Conservation (phyloP, 2,797 vertebrate species). For the Poecilia wingei region DNA sequence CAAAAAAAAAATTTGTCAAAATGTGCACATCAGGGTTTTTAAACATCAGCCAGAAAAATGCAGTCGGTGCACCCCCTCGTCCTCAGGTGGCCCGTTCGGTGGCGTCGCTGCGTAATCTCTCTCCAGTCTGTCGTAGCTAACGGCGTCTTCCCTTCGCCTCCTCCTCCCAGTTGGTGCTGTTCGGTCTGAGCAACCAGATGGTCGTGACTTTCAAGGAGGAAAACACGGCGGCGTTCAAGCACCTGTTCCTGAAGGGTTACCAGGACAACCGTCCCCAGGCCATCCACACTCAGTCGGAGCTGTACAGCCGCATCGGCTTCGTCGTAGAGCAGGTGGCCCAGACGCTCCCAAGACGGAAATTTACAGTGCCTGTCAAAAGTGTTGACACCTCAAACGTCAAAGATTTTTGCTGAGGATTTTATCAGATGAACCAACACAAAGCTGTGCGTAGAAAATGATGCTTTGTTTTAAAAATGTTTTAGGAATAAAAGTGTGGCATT, state of each 20-base stretch:
- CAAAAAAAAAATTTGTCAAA: background rate
- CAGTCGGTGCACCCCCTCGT: background rate
- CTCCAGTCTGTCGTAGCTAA: background rate
- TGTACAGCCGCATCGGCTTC: constrained; percentile 80
- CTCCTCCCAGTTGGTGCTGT: constrained; percentile 86
- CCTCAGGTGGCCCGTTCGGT: background rate
- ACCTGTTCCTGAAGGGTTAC: constrained; percentile 91
- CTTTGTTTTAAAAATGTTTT: background rate
- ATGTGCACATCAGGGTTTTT: too few relatives aligned
- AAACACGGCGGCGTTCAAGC: constrained; percentile 89
- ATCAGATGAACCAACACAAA: background rate
- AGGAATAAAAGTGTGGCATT: background rate
- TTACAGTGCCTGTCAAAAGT: background rate
- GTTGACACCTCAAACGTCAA: background rate
- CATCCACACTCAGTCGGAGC: constrained; percentile 83
- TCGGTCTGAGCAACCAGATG: constrained; percentile 96
- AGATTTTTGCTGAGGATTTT: background rate
- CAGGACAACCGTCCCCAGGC: constrained; percentile 78
- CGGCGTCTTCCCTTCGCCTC: background rate
- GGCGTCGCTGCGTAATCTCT: background rate
- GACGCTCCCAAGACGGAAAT: too few relatives aligned
- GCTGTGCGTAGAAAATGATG: background rate
- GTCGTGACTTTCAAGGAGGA: constrained; percentile 93
- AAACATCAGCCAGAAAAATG: background rate
- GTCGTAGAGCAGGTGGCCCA: constrained; percentile 83